Evolutionary conservation across 2,888 invertebrate species (phyloP), one percentile per base, ranked within the genome.

Genomic region (Sinelater perroti): DNA sequence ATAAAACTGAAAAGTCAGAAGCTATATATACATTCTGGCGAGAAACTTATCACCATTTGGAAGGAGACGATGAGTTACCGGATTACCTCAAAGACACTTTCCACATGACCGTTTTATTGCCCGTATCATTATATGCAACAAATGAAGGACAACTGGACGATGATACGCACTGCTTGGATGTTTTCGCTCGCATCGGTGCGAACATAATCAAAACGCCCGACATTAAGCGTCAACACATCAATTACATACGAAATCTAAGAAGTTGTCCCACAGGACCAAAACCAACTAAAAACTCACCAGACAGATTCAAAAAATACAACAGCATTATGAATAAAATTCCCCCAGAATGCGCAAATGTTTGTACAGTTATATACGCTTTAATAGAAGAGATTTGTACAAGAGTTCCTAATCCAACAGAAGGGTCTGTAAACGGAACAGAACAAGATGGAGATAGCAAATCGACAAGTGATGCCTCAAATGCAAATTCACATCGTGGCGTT

Each of bases 231-330:
- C 36, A 44, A 31, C 30, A 55, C 38, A 17, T 11, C 0, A 53
- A 54, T 30, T 61, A 61, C 18, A 46, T 54, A 4, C 33, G 57
- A 21, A 18, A 61, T 40, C 36, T 61, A 7, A 61, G 57, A 30
- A 40, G 40, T 8, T 46, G 28, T 20, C 7, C 44, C 2, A 35
- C 57, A 11, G 46, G 28, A n/a, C 38, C 56, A 3, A 14, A 45
- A 20, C 51, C 57, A 0, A 20, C 16, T 6, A 13, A 13, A 11
- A 16, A 31, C 6, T 13, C 38, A 4, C 11, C 26, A 8, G 10
- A 18, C 1, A 6, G 44, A 7, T 51, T 44, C 1, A 24, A 31
- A 16, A n/a, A 36, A 5, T 61, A 61, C 14, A 36, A 45, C 6
- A 40, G 31, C 5, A 40, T 61, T 6, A 33, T 61, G 35, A 24